Conservation (phyloP, 2,797 vertebrate genomes). For the Microctenopoma stevenorrisi region DNA sequence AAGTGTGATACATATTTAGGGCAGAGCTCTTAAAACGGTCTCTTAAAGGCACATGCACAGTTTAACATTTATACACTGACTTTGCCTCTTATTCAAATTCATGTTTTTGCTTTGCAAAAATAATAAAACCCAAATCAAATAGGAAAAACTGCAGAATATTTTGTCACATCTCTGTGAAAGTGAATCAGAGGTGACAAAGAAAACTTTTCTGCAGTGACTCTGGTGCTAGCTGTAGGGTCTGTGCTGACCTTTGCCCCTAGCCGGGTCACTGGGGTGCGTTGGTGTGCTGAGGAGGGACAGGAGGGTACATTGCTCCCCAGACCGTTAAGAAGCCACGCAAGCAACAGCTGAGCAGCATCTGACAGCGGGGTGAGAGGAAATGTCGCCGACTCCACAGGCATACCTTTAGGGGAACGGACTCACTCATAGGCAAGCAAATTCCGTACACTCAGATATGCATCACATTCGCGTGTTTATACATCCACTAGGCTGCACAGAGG, state of each 20-base stretch:
- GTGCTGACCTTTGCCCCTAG: constrained; percentile 53
- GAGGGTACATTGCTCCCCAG: constrained; percentile 71
- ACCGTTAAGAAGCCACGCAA: constrained; percentile 66
- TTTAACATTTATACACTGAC: constrained; percentile 4
- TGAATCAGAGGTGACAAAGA: constrained; percentile 34
- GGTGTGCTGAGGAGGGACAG: constrained; percentile 63
- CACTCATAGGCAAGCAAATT: constrained; percentile 30
- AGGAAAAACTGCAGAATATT: constrained; percentile 2
- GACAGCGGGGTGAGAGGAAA: constrained; percentile 53
- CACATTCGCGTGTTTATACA: constrained; percentile 42
- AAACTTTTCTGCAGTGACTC: constrained; percentile 47
- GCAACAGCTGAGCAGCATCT: constrained; percentile 61
- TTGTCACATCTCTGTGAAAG: constrained; percentile 17
- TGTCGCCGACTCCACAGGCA: constrained; percentile 44
- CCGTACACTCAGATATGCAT: constrained; percentile 52
- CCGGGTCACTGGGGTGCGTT: constrained; percentile 48
- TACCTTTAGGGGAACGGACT: constrained; percentile 50
- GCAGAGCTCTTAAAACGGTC: constrained; percentile 18
- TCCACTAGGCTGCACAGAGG: constrained; percentile 29
- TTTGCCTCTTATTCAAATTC: not conserved
- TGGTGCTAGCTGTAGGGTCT: constrained; percentile 49
- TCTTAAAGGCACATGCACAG: constrained; percentile 9
- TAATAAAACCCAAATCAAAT: constrained; percentile 1
- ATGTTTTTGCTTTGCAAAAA: not conserved
- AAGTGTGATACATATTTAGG: constrained; percentile 19